phyloP scores from a whole-genome alignment of 2,113 vertebrate genomes.

The Stomatorhinus ivindoensis region DNA sequence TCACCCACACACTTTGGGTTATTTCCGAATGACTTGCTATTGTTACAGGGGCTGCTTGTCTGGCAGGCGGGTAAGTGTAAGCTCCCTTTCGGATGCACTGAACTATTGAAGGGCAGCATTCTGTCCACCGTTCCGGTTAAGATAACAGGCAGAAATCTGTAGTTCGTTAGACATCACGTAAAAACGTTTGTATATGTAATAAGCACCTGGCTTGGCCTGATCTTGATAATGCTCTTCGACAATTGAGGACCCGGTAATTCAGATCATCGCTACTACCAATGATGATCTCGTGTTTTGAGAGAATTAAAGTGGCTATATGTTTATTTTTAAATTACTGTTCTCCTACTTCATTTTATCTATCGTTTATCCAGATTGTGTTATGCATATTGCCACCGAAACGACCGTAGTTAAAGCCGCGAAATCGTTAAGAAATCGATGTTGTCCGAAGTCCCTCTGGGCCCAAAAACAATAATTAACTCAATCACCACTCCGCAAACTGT shows the following conservation, averaged over 20 bases:
- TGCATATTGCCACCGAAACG: not conserved
- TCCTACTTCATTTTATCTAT: not conserved
- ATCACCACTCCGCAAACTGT: not conserved
- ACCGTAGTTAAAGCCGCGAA: not conserved
- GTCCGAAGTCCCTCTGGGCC: not conserved
- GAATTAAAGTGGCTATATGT: not conserved
- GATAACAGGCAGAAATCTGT: not conserved
- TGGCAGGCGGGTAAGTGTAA: not conserved
- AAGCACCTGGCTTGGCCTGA: not conserved
- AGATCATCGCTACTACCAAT: not conserved
- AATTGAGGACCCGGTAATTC: not conserved
- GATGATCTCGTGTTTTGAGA: not conserved
- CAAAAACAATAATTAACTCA: conserved; percentile 4
- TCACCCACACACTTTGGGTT: not conserved
- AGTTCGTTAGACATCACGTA: not conserved
- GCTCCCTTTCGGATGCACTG: not conserved
- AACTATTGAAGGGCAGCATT: not conserved
- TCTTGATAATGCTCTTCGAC: not conserved
- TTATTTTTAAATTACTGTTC: not conserved
- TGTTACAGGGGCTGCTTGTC: not conserved
- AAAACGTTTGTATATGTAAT: not conserved
- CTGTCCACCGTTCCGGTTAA: not conserved
- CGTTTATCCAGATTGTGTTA: not conserved
- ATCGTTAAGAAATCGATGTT: conserved; percentile 3
- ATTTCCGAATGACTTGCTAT: not conserved